Evolutionary conservation across 1,140 invertebrate genomes (phyloP), one percentile per base, ranked within the genome.

Genomic region (Brachionus plicatilis): DNA sequence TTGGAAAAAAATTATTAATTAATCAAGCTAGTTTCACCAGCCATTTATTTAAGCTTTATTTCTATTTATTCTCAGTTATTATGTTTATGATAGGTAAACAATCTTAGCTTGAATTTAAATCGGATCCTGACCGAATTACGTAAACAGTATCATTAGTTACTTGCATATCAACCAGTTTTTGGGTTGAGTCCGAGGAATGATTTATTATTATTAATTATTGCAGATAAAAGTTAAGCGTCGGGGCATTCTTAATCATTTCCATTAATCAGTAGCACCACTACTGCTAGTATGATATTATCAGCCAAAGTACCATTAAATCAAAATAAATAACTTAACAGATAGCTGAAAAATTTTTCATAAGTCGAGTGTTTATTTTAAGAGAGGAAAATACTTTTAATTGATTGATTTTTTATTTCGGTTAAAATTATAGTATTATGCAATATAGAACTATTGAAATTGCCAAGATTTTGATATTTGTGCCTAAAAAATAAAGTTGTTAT

Each of bases 381-480:
- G 41, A 72, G 29, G 41, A 72, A 72, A 72, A 43, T 41, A 41
- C 17, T 41, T 72, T 43, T 72, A 41, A 72, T 72, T 72, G 43
- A 72, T 72, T 72, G 68, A 72, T 72, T 72, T 72, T 72, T 43
- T 20, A 72, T 72, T 72, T 72, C 41, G 68, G 68, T 43, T 72
- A 72, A 43, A n/a, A 72, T 72, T 72, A 20, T 56, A 43, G 37
- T 17, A 72, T 72, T 72, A 72, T 72, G 20, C 24, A 72, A 72
- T 43, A 72, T 24, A 72, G 8, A 43, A 20, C 2, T 43, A 72
- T 72, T 72, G 37, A 72, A 45, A 43, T 7, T 41, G 43, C 29
- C 17, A 72, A 72, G 41, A 14, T 68, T 68, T 68, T 68, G 20
- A 68, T 68, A 68, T 68, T 68, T 37, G 66, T 68, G 7, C 12